phyloP scores from a whole-genome alignment of 2,113 vertebrate genomes.

The Nematolebias whitei region DNA sequence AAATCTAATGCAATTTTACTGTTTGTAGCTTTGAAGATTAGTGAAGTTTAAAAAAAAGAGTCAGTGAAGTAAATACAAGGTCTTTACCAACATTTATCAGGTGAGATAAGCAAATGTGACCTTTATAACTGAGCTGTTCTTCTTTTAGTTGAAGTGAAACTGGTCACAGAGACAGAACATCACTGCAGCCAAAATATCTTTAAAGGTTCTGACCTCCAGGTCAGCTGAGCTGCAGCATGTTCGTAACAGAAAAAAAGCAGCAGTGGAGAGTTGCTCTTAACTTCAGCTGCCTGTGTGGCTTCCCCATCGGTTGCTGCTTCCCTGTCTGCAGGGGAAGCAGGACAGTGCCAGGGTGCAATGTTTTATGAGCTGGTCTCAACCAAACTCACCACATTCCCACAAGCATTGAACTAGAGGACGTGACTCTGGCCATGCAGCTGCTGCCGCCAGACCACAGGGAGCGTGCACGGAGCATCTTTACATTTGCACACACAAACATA shows the following conservation, averaged over 20 bases:
- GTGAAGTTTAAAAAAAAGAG: background rate
- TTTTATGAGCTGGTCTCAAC: slow-evolving; percentile 77
- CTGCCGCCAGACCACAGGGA: slow-evolving; percentile 73
- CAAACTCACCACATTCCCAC: slow-evolving; percentile 80
- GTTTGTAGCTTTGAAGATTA: background rate
- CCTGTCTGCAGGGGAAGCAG: slow-evolving; percentile 81
- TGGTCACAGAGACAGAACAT: slow-evolving; percentile 61
- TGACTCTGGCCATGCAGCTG: slow-evolving; percentile 76
- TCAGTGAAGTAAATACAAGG: background rate
- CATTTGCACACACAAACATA: slow-evolving; percentile 24
- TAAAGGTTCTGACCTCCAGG: slow-evolving; percentile 69
- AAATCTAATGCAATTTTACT: background rate
- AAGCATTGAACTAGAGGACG: slow-evolving; percentile 71
- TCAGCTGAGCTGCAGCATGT: slow-evolving; percentile 69
- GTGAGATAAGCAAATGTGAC: background rate
- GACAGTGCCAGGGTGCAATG: slow-evolving; percentile 77
- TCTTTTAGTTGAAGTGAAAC: slow-evolving; percentile 78
- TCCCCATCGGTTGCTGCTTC: slow-evolving; percentile 77
- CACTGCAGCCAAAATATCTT: slow-evolving; percentile 40
- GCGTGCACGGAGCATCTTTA: slow-evolving; percentile 33
- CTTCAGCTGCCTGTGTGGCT: slow-evolving; percentile 69
- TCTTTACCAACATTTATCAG: background rate
- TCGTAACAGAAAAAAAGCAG: slow-evolving; percentile 54
- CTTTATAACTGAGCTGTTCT: slow-evolving; percentile 23
- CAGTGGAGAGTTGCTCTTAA: slow-evolving; percentile 62